phyloP scores from a whole-genome alignment of 2,113 vertebrate genomes.

The Prionailurus viverrinus region DNA sequence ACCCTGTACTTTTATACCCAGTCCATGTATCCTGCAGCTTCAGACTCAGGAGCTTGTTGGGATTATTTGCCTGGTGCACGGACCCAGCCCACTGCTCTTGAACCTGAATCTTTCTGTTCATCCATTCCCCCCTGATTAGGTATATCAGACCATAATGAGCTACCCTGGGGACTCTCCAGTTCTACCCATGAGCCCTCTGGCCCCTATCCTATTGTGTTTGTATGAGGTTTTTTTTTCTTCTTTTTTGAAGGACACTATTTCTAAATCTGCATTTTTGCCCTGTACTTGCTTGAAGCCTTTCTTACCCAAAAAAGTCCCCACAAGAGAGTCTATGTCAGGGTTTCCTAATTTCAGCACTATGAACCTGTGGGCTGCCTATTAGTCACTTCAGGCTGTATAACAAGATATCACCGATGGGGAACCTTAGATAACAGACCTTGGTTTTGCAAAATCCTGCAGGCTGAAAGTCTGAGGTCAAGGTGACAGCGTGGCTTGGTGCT shows the following conservation, averaged over 20 bases:
- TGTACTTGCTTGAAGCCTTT: no score
- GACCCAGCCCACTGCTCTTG: not conserved
- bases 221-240: not conserved
- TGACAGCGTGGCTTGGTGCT: not conserved
- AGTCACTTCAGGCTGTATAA: not conserved
- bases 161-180: no score
- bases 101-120: not conserved
- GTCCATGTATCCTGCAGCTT: not conserved
- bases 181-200: not conserved
- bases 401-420: not conserved
- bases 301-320: not conserved
- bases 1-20: not conserved
- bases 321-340: fast-evolving
- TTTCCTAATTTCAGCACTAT: not conserved
- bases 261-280: not conserved
- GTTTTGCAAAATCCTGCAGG: not conserved
- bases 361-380: fast-evolving
- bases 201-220: fast-evolving
- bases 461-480: not conserved
- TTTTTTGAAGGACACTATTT: not conserved
- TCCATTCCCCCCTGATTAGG: fast-evolving
- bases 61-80: not conserved
- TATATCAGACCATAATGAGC: not conserved
- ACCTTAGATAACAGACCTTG: fast-evolving
- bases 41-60: fast-evolving